These are phyloP conservation scores for Microcebus ravelobensis DNA, from an alignment of 2,113 vertebrate species.

Conservation along the genomic window DNA sequence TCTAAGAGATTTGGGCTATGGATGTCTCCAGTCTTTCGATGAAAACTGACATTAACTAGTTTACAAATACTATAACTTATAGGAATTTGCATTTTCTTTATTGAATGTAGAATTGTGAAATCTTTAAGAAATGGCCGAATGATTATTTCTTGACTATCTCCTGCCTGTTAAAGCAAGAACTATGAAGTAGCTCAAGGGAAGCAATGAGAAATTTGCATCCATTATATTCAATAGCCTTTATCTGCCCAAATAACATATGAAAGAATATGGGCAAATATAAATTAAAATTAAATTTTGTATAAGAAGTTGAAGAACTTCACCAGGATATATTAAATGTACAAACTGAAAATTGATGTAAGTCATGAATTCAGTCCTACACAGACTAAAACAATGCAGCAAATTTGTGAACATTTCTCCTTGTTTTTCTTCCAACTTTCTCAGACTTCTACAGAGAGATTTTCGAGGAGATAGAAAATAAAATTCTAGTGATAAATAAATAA, in stretches of 20 bases:
- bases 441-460: conserved; percentile 17
- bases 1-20: not conserved
- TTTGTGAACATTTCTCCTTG: not conserved
- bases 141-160: conserved; percentile 40
- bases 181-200: conserved; percentile 38
- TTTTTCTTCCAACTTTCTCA: not conserved
- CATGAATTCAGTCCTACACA: not conserved
- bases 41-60: not conserved
- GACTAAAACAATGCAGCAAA: not conserved
- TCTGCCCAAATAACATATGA: not conserved
- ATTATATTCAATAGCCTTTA: not conserved
- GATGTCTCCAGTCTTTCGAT: not conserved
- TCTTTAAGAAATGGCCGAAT: conserved; percentile 45
- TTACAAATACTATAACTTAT: not conserved
- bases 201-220: not conserved
- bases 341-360: conserved; percentile 15
- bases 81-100: conserved; percentile 8
- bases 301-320: not conserved
- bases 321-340: not conserved
- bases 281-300: conserved; percentile 51
- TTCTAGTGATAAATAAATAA: not conserved
- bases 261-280: conserved; percentile 43
- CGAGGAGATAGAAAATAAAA: not conserved
- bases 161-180: conserved; percentile 29
- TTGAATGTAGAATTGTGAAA: conserved; percentile 14